These are phyloP conservation scores for Pangasius macronema DNA, from an alignment of 2,797 vertebrate genomes.

Conservation along the genomic window DNA sequence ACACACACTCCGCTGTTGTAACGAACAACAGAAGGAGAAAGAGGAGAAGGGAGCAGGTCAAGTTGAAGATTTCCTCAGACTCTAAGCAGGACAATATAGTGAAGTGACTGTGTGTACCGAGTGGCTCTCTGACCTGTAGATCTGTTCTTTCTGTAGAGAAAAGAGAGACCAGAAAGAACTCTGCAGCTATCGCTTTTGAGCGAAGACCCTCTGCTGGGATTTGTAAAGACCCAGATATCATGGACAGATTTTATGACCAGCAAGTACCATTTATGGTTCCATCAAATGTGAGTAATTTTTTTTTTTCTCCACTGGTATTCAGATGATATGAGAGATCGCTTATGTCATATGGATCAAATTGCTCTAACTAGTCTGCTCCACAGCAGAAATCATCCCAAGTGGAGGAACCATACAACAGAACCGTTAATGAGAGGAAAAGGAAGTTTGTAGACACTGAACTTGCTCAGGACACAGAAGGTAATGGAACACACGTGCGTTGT, in stretches of 20 bases:
- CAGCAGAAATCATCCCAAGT: constrained; percentile 76
- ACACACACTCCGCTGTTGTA: constrained; percentile 35
- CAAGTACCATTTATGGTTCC: constrained; percentile 94
- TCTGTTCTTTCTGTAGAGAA: constrained; percentile 58
- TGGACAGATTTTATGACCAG: constrained; percentile 98
- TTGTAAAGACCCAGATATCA: constrained; percentile 71
- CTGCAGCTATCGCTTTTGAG: constrained; percentile 66
- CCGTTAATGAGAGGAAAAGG: constrained; percentile 86
- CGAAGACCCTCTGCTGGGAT: constrained; percentile 61
- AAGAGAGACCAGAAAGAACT: constrained; percentile 48
- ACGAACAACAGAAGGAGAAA: constrained; percentile 44
- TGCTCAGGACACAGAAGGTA: constrained; percentile 96
- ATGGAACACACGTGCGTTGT: not conserved
- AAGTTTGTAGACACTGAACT: constrained; percentile 92
- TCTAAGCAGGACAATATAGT: constrained; percentile 7
- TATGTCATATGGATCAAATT: constrained; percentile 8
- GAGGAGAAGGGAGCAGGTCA: constrained; percentile 11
- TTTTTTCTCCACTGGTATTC: not conserved
- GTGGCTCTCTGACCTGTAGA: constrained; percentile 41
- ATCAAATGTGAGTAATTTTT: constrained; percentile 80
- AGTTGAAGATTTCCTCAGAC: constrained; percentile 21
- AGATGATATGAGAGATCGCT: not conserved
- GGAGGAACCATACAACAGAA: constrained; percentile 79
- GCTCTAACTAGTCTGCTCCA: constrained; percentile 33
- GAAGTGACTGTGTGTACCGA: not conserved